phyloP scores from a whole-genome alignment of 2,888 invertebrate genomes.

The Leptinotarsa peninsularis region DNA sequence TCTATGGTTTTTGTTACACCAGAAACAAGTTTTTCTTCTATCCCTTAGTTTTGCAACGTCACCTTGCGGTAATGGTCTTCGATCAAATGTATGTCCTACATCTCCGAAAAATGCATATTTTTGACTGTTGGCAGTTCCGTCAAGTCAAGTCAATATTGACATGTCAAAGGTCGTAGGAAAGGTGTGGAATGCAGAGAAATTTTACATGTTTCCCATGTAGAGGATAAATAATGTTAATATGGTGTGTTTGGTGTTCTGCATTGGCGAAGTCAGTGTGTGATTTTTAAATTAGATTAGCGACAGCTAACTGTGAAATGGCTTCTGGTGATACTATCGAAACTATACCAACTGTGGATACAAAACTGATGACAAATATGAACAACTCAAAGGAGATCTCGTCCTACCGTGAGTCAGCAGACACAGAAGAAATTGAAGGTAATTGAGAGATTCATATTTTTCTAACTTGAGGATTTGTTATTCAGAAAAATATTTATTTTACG shows the following conservation, averaged over 20 bases:
- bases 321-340: slow-evolving; percentile 84
- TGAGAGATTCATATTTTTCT: no score
- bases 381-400: slow-evolving; percentile 71
- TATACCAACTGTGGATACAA: slow-evolving; percentile 81
- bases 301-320: slow-evolving; percentile 72
- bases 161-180: slow-evolving; percentile 41
- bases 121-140: not conserved
- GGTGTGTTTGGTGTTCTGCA: slow-evolving; percentile 50
- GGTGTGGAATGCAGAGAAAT: slow-evolving; percentile 37
- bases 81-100: not conserved
- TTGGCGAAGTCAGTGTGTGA: slow-evolving; percentile 44
- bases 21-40: no score
- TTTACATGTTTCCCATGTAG: slow-evolving; percentile 33
- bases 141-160: slow-evolving; percentile 36
- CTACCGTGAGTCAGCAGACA: slow-evolving; percentile 72
- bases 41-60: no score
- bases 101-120: not conserved
- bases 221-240: slow-evolving; percentile 40
- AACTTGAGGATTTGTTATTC: no score
- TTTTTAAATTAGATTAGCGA: slow-evolving; percentile 37
- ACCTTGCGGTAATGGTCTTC: not conserved
- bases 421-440: slow-evolving; percentile 70
- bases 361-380: slow-evolving; percentile 67
- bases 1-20: no score
- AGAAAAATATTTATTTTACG: no score